Evolutionary conservation across 2,888 invertebrate genomes (phyloP).

Genomic region (Lymantria monacha): DNA sequence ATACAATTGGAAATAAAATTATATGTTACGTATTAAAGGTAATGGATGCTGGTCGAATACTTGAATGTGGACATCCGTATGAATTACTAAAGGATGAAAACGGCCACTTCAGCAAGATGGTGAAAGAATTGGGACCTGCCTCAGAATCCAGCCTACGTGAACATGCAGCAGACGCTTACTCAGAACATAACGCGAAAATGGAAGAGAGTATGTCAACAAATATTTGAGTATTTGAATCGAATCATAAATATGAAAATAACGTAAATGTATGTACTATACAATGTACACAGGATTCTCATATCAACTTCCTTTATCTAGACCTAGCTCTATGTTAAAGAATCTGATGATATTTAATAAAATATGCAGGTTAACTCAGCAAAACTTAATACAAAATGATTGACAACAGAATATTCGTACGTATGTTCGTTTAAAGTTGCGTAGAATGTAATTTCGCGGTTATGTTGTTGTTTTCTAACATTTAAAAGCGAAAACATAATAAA

Average conservation of each 20-base stretch:
- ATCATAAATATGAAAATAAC: background rate
- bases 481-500: too few species aligned
- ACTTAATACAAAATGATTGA: too few species aligned
- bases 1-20: too few species aligned
- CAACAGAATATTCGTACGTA: too few species aligned
- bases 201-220: background rate
- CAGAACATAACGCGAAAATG: slow-evolving; percentile 47
- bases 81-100: slow-evolving; percentile 79
- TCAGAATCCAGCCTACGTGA: slow-evolving; percentile 70
- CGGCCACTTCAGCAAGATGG: slow-evolving; percentile 83
- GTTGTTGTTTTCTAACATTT: too few species aligned
- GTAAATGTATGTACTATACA: background rate
- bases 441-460: too few species aligned
- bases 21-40: slow-evolving; percentile 44
- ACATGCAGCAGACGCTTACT: slow-evolving; percentile 58
- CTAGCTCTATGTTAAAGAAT: background rate
- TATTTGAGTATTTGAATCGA: background rate
- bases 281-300: background rate
- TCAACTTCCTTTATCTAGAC: background rate
- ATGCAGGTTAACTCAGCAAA: background rate
- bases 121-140: slow-evolving; percentile 82
- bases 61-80: slow-evolving; percentile 89
- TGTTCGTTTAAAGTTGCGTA: too few species aligned
- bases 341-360: background rate
- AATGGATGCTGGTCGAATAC: slow-evolving; percentile 83